Conservation (phyloP, 2,797 vertebrate genomes). For the Sebastes paucispinis region DNA sequence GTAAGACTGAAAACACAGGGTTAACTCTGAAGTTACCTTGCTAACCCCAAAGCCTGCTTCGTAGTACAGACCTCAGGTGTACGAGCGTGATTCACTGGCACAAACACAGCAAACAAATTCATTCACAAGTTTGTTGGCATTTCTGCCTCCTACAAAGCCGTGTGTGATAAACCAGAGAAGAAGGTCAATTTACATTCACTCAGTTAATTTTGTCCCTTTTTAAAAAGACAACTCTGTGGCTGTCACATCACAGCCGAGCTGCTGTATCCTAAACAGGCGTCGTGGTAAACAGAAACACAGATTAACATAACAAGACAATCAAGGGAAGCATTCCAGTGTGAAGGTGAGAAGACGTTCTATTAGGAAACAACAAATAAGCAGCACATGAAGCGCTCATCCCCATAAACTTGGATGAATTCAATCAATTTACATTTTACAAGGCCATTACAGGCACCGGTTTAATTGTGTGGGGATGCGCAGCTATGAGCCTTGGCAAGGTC, state of each 20-base stretch:
- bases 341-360: slow-evolving; percentile 79
- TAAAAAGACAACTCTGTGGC: slow-evolving; percentile 43
- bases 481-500: slow-evolving; percentile 60
- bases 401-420: slow-evolving; percentile 74
- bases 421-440: slow-evolving; percentile 79
- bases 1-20: too few relatives aligned
- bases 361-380: slow-evolving; percentile 76
- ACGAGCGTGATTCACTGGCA: background rate
- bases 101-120: slow-evolving; percentile 26
- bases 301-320: slow-evolving; percentile 81
- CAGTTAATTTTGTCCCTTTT: slow-evolving; percentile 68
- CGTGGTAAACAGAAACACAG: slow-evolving; percentile 74
- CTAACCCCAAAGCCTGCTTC: too few relatives aligned
- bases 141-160: slow-evolving; percentile 35
- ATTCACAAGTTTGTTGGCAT: slow-evolving; percentile 50
- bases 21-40: too few relatives aligned
- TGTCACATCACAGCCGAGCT: slow-evolving; percentile 56
- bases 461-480: slow-evolving; percentile 57
- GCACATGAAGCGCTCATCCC: slow-evolving; percentile 66
- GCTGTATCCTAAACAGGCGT: slow-evolving; percentile 64
- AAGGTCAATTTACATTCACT: slow-evolving; percentile 65
- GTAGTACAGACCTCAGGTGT: slow-evolving; percentile 1
- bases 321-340: slow-evolving; percentile 73
- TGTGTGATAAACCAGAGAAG: slow-evolving; percentile 37
- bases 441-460: slow-evolving; percentile 65